Evolutionary conservation across 1,140 invertebrate genomes (phyloP).

Genomic region (Sycophila sp.): DNA sequence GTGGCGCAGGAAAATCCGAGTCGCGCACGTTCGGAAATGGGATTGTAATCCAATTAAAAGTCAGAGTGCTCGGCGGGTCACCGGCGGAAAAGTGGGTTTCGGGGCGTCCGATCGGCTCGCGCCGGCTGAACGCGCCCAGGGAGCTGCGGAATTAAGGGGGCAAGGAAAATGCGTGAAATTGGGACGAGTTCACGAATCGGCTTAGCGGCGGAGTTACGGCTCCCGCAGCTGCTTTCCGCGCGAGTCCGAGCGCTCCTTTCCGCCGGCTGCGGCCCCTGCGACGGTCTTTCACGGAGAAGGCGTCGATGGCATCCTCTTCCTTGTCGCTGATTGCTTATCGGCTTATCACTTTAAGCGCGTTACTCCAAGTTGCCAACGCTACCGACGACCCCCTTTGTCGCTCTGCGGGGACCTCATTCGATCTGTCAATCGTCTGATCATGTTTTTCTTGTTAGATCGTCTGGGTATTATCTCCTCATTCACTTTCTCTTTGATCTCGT

Average conservation of each 20-base stretch:
- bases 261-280: no score
- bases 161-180: conserved; percentile 15
- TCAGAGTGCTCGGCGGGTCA: conserved; percentile 7
- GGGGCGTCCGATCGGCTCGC: not conserved
- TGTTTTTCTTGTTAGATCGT: no score
- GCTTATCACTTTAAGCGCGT: conserved; percentile 24
- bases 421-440: no score
- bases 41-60: conserved; percentile 41
- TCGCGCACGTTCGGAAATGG: conserved; percentile 23
- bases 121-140: conserved; percentile 13
- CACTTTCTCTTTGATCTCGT: no score
- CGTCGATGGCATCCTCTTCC: not conserved
- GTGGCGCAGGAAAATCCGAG: not conserved
- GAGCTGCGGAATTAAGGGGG: conserved; percentile 9
- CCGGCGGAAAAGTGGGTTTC: conserved; percentile 24
- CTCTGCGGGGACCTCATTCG: no score
- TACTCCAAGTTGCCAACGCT: not conserved
- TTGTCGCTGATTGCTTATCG: conserved; percentile 25
- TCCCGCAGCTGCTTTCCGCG: not conserved
- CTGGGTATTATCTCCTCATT: no score
- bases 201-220: not conserved
- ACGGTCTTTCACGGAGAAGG: not conserved
- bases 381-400: not conserved
- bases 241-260: not conserved
- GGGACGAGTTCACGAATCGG: conserved; percentile 15